Conservation (phyloP, 2,113 vertebrate genomes). For the Pipa parva region DNA sequence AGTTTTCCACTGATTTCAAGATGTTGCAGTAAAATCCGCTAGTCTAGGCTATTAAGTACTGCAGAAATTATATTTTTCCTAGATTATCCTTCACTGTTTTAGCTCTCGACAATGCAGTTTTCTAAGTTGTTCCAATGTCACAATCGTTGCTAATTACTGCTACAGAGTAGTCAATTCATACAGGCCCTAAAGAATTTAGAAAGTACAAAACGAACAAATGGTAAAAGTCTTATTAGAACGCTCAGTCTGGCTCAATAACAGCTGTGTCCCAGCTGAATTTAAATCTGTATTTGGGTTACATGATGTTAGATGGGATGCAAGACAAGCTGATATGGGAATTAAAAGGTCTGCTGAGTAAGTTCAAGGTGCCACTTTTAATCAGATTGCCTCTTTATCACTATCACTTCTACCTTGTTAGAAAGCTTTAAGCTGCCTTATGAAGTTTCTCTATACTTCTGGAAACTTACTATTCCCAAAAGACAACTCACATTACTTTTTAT, state of each 20-base stretch:
- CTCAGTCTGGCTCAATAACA: constrained; percentile 11
- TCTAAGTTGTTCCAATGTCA: no score
- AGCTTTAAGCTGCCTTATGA: constrained; percentile 16
- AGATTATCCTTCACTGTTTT: no score
- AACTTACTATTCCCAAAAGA: constrained; percentile 23
- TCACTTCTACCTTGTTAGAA: background rate
- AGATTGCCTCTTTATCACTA: background rate
- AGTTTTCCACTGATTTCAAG: no score
- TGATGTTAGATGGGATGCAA: constrained; percentile 41
- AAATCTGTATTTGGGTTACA: constrained; percentile 43
- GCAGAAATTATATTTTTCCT: no score
- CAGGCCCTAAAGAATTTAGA: background rate
- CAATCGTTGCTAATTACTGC: no score
- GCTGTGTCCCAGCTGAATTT: constrained; percentile 40
- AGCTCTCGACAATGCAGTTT: no score
- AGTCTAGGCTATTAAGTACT: no score
- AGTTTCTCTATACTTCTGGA: constrained; percentile 16
- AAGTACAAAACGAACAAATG: background rate
- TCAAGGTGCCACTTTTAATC: constrained; percentile 32
- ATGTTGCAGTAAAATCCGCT: no score
- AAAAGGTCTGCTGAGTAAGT: constrained; percentile 29
- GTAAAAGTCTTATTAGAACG: background rate
- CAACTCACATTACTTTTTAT: background rate
- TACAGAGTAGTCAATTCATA: no score
- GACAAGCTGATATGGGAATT: constrained; percentile 35